Evolutionary conservation across 2,888 invertebrate genomes (phyloP).

Genomic region (Ypsolopha sequella): DNA sequence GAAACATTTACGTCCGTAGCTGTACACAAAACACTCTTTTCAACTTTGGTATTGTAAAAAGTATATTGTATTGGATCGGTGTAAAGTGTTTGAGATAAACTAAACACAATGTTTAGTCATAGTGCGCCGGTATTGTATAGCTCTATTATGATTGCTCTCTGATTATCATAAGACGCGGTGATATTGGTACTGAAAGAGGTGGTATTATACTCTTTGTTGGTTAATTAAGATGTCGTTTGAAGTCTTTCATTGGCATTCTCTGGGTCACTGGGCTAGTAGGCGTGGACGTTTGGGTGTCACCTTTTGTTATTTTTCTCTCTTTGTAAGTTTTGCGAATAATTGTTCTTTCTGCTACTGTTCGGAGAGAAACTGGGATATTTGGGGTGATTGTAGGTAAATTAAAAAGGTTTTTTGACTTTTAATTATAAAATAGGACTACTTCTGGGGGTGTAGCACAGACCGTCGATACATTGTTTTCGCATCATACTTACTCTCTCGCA

Average conservation of each 20-base stretch:
- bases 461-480: too few species aligned
- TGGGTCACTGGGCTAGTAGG: constrained; percentile 46
- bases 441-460: too few species aligned
- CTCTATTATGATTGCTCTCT: constrained; percentile 37
- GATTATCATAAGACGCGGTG: constrained; percentile 34
- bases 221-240: constrained; percentile 45
- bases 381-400: too few species aligned
- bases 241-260: constrained; percentile 37
- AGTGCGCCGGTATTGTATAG: constrained; percentile 29
- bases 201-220: constrained; percentile 43
- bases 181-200: constrained; percentile 27
- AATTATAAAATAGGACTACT: too few species aligned
- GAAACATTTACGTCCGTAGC: constrained; percentile 33
- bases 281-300: constrained; percentile 25
- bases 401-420: too few species aligned
- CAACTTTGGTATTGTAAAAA: constrained; percentile 41
- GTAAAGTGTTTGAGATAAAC: constrained; percentile 43
- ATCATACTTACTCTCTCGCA: too few species aligned
- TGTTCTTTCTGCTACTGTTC: not conserved
- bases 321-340: constrained; percentile 1
- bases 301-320: constrained; percentile 2
- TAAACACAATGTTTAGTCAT: constrained; percentile 37
- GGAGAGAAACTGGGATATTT: too few species aligned
- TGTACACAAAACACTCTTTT: constrained; percentile 41
- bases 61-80: constrained; percentile 36